Percentiles rank a stretch among this genome's conserved stretches.
Evolutionary conservation across 2,113 vertebrate species (phyloP).

Genomic region (Larimichthys crocea): DNA sequence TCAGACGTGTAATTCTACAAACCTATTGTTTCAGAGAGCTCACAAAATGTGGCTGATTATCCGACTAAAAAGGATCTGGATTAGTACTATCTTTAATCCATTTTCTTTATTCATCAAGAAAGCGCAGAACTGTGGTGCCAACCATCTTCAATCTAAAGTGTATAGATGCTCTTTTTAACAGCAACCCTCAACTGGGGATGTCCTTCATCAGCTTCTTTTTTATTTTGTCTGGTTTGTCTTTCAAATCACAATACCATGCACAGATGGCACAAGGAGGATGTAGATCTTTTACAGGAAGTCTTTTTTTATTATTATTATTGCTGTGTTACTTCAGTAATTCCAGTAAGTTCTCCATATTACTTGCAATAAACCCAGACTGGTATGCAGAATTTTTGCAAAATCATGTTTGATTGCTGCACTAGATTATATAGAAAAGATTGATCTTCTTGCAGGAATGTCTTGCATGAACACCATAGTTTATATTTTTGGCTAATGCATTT

Average conservation of each 20-base stretch:
- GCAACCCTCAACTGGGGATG: slow-evolving; percentile 1
- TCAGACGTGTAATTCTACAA: neutral
- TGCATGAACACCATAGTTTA: neutral
- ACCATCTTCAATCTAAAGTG: neutral
- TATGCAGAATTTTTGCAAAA: neutral
- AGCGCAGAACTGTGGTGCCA: neutral
- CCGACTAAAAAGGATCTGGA: neutral
- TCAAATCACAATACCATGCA: neutral
- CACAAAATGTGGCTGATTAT: neutral
- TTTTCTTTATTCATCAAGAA: neutral
- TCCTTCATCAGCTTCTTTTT: slow-evolving; percentile 11
- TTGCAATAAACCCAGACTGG: neutral
- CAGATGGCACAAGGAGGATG: neutral
- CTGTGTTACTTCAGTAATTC: neutral
- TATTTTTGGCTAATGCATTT: neutral
- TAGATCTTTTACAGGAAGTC: neutral
- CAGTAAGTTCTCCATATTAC: neutral
- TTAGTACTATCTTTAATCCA: neutral
- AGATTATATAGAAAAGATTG: neutral
- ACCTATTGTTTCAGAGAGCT: neutral
- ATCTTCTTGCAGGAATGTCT: neutral
- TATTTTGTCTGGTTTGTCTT: slow-evolving; percentile 11
- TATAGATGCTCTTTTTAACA: neutral
- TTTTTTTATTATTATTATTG: too few species aligned
- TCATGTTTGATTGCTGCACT: neutral